phyloP scores from a whole-genome alignment of 2,797 vertebrate genomes.

The Hippoglossus hippoglossus region DNA sequence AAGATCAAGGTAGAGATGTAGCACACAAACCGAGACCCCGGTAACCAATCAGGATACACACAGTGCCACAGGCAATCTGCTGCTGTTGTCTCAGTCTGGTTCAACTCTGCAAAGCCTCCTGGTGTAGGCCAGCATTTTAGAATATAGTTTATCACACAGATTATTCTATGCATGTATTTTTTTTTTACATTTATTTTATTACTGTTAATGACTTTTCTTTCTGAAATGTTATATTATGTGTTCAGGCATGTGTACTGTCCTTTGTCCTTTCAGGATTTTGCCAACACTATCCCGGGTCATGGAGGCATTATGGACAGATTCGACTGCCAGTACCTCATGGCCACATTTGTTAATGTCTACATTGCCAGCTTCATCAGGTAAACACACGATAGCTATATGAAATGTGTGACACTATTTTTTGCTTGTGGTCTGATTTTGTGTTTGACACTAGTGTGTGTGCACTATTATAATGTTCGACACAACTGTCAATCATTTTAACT shows the following conservation, averaged over 20 bases:
- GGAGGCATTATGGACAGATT: conserved; percentile 99
- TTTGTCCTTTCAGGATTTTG: conserved; percentile 90
- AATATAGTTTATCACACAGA: too few relatives aligned
- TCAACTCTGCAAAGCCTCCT: too few relatives aligned
- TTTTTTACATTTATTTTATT: neutral
- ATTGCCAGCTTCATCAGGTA: conserved; percentile 99
- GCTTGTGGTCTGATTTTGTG: too few relatives aligned
- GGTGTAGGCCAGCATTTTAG: too few relatives aligned
- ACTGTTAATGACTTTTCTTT: neutral
- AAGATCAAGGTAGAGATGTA: conserved; percentile 92
- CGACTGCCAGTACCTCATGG: conserved; percentile 99
- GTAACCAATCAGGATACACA: neutral
- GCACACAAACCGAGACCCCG: too few relatives aligned
- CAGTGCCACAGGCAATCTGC: too few relatives aligned
- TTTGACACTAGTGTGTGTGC: too few relatives aligned
- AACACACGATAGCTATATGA: neutral
- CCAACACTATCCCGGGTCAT: conserved; percentile 97
- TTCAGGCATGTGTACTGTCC: neutral
- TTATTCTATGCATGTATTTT: too few relatives aligned
- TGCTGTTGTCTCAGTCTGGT: neutral
- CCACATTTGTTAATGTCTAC: conserved; percentile 98
- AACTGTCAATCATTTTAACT: neutral
- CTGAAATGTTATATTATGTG: neutral
- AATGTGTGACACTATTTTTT: neutral
- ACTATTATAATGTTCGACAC: too few relatives aligned